phyloP scores from a whole-genome alignment of 1,140 invertebrate species.

The Arctopsyche grandis region DNA sequence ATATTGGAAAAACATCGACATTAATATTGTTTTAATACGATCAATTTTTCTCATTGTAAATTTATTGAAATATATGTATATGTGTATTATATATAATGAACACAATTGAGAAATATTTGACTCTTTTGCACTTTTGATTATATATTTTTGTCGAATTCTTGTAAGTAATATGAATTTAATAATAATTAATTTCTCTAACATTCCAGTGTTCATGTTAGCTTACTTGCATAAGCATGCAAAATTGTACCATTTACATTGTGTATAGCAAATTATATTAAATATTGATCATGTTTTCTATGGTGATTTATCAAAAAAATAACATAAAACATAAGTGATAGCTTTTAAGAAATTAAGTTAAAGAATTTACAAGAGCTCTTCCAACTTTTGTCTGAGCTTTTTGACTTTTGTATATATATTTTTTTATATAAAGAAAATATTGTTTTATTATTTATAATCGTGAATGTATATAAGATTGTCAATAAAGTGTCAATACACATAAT shows the following conservation, averaged over 20 bases:
- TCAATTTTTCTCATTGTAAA: not conserved
- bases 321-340: constrained; percentile 2
- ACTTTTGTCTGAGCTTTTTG: constrained; percentile 49
- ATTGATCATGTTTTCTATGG: not conserved
- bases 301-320: not conserved
- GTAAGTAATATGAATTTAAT: too few relatives aligned
- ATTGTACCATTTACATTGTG: not conserved
- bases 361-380: constrained; percentile 40
- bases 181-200: too few relatives aligned
- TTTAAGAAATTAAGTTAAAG: too few relatives aligned
- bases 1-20: too few relatives aligned
- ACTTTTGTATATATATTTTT: constrained; percentile 53
- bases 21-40: too few relatives aligned
- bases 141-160: too few relatives aligned
- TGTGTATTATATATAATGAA: not conserved
- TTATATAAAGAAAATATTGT: constrained; percentile 30
- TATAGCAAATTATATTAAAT: constrained; percentile 5
- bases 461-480: constrained; percentile 4
- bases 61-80: not conserved
- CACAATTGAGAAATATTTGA: too few relatives aligned
- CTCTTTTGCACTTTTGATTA: too few relatives aligned
- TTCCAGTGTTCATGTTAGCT: too few relatives aligned
- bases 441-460: not conserved
- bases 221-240: too few relatives aligned
- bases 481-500: not conserved